A percentile compares a stretch with the other conserved stretches of the same genome.
phyloP scores from a whole-genome alignment of 2,797 vertebrate genomes.

The Okamejei kenojei region DNA sequence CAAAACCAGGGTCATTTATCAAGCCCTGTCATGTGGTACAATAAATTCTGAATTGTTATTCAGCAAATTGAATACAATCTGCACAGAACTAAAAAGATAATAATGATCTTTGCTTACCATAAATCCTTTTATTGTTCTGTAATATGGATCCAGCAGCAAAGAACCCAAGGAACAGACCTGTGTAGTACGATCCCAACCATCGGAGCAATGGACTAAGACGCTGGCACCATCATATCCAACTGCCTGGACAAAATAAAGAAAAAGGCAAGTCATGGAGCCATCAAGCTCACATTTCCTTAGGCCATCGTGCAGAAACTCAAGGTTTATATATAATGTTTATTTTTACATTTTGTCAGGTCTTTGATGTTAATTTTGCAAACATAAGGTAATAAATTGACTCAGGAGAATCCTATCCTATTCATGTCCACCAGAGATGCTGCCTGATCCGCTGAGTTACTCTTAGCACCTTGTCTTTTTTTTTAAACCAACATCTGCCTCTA shows the following conservation, averaged over 20 bases:
- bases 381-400: neutral
- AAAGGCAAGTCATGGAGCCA: neutral
- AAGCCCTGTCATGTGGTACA: neutral
- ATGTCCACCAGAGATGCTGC: neutral
- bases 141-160: conserved; percentile 88
- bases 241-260: conserved; percentile 59
- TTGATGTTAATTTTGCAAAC: too few relatives aligned
- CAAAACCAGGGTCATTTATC: neutral
- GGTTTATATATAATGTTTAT: neutral
- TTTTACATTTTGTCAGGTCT: neutral
- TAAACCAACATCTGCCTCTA: too few relatives aligned
- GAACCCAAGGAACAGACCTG: conserved; percentile 89
- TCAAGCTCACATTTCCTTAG: neutral
- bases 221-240: conserved; percentile 81
- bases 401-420: neutral
- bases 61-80: neutral
- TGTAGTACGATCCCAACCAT: conserved; percentile 94
- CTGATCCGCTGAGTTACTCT: too few relatives aligned
- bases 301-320: neutral
- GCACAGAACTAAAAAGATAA: neutral
- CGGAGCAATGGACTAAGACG: conserved; percentile 92
- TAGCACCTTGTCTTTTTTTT: too few relatives aligned
- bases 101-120: conserved; percentile 66
- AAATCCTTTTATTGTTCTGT: conserved; percentile 92
- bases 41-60: neutral